Conservation (phyloP, 2,888 invertebrate species). For the Pyrochroa serraticornis region DNA sequence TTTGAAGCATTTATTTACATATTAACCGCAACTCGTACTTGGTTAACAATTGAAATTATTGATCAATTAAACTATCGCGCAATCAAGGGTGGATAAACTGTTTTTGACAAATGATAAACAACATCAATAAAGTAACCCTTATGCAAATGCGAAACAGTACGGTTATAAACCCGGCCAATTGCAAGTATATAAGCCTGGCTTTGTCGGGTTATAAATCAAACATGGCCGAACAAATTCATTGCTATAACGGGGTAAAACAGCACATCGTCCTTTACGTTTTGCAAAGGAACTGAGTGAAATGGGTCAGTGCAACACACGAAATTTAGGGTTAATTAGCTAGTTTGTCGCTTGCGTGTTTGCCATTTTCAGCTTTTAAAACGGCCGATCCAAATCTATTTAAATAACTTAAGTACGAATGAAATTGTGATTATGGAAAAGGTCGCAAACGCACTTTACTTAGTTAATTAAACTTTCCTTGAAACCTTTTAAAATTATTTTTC, state of each 20-base stretch:
- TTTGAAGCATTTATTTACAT: slow-evolving; percentile 20
- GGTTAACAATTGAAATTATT: not conserved
- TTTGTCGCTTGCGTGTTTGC: slow-evolving; percentile 8
- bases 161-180: slow-evolving; percentile 32
- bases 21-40: not conserved
- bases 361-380: slow-evolving; percentile 5
- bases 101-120: slow-evolving; percentile 30
- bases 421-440: not conserved
- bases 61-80: slow-evolving; percentile 11
- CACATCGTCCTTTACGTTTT: not conserved
- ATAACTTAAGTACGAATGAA: not conserved
- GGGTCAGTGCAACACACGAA: not conserved
- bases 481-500: not conserved
- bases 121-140: slow-evolving; percentile 34
- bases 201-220: slow-evolving; percentile 41
- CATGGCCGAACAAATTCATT: slow-evolving; percentile 30
- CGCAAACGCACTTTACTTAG: too few relatives aligned
- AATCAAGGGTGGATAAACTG: not conserved
- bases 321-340: slow-evolving; percentile 1
- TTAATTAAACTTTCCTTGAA: not conserved
- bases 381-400: slow-evolving; percentile 13
- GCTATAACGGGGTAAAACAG: slow-evolving; percentile 12
- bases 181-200: slow-evolving; percentile 28
- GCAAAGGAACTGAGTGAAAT: not conserved
- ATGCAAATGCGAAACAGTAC: slow-evolving; percentile 35